These are phyloP conservation scores for Panopea generosa DNA, from an alignment of 2,888 invertebrate genomes.

Conservation along the genomic window DNA sequence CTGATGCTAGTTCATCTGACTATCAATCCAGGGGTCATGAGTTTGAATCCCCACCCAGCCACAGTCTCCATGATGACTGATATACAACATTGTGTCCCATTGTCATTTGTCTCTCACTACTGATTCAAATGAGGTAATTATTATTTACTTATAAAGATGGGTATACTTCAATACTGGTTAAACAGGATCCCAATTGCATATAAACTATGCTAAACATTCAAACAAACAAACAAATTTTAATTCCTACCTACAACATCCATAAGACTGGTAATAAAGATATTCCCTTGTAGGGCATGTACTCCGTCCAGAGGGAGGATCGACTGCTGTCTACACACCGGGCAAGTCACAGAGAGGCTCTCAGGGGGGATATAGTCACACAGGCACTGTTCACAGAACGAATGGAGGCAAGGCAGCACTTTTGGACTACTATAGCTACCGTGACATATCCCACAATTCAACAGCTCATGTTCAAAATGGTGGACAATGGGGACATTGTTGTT, in stretches of 20 bases:
- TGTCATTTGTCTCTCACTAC: too few relatives aligned
- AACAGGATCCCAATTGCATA: too few relatives aligned
- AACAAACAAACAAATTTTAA: too few relatives aligned
- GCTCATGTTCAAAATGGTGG: constrained; percentile 73
- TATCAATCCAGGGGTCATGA: too few relatives aligned
- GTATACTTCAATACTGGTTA: too few relatives aligned
- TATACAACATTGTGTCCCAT: too few relatives aligned
- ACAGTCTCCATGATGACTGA: too few relatives aligned
- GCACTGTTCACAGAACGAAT: constrained; percentile 86
- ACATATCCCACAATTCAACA: constrained; percentile 85
- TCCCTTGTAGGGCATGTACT: constrained; percentile 85
- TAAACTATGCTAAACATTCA: too few relatives aligned
- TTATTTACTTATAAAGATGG: too few relatives aligned
- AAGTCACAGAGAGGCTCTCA: constrained; percentile 86
- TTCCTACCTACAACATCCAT: constrained; percentile 83
- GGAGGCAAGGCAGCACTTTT: constrained; percentile 86
- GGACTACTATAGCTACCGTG: constrained; percentile 82
- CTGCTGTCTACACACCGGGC: constrained; percentile 86
- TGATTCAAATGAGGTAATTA: too few relatives aligned
- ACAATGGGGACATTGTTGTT: constrained; percentile 59
- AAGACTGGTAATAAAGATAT: constrained; percentile 85
- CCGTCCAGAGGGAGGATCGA: constrained; percentile 86
- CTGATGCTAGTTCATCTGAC: too few relatives aligned
- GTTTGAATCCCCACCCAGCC: too few relatives aligned
- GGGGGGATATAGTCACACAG: constrained; percentile 85